phyloP scores from a whole-genome alignment of 2,888 invertebrate genomes.

The Lucinisca nassula region DNA sequence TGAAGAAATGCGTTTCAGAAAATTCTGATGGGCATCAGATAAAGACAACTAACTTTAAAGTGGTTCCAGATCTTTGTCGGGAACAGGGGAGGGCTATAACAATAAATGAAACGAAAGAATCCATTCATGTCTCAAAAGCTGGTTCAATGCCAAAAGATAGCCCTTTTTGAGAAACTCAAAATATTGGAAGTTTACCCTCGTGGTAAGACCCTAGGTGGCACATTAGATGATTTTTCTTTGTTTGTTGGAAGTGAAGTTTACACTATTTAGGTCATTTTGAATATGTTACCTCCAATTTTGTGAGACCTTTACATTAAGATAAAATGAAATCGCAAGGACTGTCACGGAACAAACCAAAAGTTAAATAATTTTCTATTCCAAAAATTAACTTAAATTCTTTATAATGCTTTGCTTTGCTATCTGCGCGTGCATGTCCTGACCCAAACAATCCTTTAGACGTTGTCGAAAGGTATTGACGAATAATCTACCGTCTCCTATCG shows the following conservation, averaged over 20 bases:
- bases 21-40: background rate
- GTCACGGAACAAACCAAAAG: too few species aligned
- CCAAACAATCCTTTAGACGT: background rate
- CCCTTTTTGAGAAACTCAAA: conserved; percentile 21
- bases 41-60: background rate
- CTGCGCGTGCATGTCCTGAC: background rate
- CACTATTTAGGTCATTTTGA: too few species aligned
- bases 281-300: too few species aligned
- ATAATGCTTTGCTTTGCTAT: background rate
- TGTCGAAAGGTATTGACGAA: background rate
- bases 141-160: conserved; percentile 11
- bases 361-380: background rate
- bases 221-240: background rate
- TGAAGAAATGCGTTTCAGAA: background rate
- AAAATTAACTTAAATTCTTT: background rate
- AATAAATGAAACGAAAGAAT: background rate
- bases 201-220: too few species aligned
- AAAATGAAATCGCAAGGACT: too few species aligned
- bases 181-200: too few species aligned
- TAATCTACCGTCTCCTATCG: background rate
- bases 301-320: too few species aligned
- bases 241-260: too few species aligned
- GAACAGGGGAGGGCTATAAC: conserved; percentile 19
- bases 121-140: conserved; percentile 11
- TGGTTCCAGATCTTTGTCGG: background rate